These are phyloP conservation scores for Eupleurogrammus muticus DNA, from an alignment of 2,797 vertebrate species.

Conservation along the genomic window DNA sequence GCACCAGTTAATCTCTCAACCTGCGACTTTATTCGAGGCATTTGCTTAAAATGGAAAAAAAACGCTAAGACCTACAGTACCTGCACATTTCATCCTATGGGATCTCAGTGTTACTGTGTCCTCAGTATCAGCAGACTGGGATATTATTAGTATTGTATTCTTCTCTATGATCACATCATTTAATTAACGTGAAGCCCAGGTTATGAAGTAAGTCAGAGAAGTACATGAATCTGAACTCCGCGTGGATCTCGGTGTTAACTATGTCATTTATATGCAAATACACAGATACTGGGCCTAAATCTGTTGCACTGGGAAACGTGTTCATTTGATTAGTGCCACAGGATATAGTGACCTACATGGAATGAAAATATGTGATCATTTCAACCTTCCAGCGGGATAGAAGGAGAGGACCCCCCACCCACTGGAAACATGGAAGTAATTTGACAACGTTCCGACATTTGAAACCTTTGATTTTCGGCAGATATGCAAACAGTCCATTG, in stretches of 20 bases:
- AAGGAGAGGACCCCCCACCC: neutral
- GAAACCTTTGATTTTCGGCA: slow-evolving; percentile 36
- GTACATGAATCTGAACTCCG: slow-evolving; percentile 16
- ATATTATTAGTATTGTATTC: slow-evolving; percentile 10
- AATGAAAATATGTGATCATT: slow-evolving; percentile 37
- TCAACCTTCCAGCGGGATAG: slow-evolving; percentile 11
- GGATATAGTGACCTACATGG: slow-evolving; percentile 31
- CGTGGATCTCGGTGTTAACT: slow-evolving; percentile 41
- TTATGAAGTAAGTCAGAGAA: slow-evolving; percentile 28
- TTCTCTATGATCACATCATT: slow-evolving; percentile 7
- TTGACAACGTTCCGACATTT: slow-evolving; percentile 26
- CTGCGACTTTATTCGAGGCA: slow-evolving; percentile 37
- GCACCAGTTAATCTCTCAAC: slow-evolving; percentile 29
- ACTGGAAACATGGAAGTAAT: slow-evolving; percentile 51
- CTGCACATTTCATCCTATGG: slow-evolving; percentile 14
- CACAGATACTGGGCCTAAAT: slow-evolving; percentile 23
- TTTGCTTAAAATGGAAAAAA: slow-evolving; percentile 36
- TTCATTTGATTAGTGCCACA: slow-evolving; percentile 39
- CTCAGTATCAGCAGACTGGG: neutral
- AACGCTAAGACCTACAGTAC: neutral
- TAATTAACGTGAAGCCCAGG: slow-evolving; percentile 9
- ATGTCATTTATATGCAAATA: slow-evolving; percentile 72
- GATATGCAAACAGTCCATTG: slow-evolving; percentile 13
- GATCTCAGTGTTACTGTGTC: slow-evolving; percentile 19
- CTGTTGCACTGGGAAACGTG: slow-evolving; percentile 37